phyloP scores from a whole-genome alignment of 2,888 invertebrate genomes.

The Cyclophora punctaria region DNA sequence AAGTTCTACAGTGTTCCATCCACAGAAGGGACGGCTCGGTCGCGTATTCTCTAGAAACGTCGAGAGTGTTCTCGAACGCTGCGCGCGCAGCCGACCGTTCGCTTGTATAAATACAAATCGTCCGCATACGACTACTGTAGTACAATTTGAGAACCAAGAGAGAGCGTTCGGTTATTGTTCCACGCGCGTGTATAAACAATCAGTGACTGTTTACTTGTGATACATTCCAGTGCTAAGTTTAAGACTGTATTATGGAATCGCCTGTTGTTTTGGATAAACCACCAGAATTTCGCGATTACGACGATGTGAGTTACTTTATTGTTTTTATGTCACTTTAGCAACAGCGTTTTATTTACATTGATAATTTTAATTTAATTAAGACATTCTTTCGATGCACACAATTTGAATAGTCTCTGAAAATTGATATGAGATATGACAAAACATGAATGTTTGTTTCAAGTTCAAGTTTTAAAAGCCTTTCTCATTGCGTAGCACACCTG shows the following conservation, averaged over 20 bases:
- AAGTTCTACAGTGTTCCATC: background rate
- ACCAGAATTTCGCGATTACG: conserved; percentile 73
- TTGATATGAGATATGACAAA: no score
- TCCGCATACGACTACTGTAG: conserved; percentile 39
- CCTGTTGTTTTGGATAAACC: conserved; percentile 77
- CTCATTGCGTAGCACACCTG: no score
- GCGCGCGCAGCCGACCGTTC: conserved; percentile 34
- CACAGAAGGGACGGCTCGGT: no score
- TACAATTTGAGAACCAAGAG: conserved; percentile 46
- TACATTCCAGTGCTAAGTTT: conserved; percentile 53
- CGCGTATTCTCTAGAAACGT: conserved; percentile 24
- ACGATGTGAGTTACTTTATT: conserved; percentile 61
- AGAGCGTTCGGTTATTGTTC: conserved; percentile 30
- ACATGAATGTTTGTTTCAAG: no score
- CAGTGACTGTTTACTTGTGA: conserved; percentile 57
- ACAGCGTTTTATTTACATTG: no score
- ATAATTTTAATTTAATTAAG: no score
- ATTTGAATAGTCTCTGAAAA: no score
- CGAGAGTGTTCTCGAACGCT: conserved; percentile 45
- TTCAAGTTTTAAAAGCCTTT: no score
- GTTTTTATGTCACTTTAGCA: background rate
- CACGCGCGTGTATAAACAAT: conserved; percentile 27
- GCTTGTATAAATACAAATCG: conserved; percentile 52
- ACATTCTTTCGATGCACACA: no score
- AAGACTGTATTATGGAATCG: conserved; percentile 66